Percentiles rank a stretch among this genome's conserved stretches.
Conservation (phyloP, 1,140 invertebrate species). For the Caenorhabditis tropicalis region DNA sequence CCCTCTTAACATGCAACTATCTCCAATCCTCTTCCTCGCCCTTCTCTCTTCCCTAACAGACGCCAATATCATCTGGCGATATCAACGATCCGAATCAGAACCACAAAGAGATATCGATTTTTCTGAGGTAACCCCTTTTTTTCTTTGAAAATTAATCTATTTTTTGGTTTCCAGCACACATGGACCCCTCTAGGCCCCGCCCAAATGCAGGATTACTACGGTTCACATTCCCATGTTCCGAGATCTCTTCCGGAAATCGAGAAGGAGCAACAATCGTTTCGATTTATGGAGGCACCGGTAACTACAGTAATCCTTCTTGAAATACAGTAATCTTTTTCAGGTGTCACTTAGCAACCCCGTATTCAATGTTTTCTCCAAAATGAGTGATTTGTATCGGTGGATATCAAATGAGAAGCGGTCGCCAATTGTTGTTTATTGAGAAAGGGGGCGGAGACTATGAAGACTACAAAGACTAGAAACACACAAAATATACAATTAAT, state of each 20-base stretch:
- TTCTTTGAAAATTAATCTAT: too few relatives aligned
- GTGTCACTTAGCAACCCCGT: constrained; percentile 9
- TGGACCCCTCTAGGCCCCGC: constrained; percentile 9
- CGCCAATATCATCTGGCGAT: constrained; percentile 16
- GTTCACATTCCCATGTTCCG: background rate
- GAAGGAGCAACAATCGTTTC: background rate
- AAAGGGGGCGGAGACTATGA: too few relatives aligned
- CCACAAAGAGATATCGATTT: constrained; percentile 8
- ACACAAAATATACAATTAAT: background rate
- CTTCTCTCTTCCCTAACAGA: background rate
- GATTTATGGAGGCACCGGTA: constrained; percentile 22
- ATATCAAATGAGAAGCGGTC: constrained; percentile 7
- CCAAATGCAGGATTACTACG: constrained; percentile 34
- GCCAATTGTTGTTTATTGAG: background rate
- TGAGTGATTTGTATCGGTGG: constrained; percentile 28
- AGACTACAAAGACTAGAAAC: too few relatives aligned
- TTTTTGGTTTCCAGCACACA: background rate
- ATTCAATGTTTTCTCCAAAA: constrained; percentile 29
- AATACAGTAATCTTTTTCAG: background rate
- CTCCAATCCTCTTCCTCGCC: background rate
- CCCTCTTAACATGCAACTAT: background rate
- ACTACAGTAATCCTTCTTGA: too few relatives aligned
- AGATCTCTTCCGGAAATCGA: constrained; percentile 1
- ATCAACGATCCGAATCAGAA: background rate
- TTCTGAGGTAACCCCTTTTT: background rate